Evolutionary conservation across 2,797 vertebrate genomes (phyloP).

Genomic region (Eremophila alpestris): DNA sequence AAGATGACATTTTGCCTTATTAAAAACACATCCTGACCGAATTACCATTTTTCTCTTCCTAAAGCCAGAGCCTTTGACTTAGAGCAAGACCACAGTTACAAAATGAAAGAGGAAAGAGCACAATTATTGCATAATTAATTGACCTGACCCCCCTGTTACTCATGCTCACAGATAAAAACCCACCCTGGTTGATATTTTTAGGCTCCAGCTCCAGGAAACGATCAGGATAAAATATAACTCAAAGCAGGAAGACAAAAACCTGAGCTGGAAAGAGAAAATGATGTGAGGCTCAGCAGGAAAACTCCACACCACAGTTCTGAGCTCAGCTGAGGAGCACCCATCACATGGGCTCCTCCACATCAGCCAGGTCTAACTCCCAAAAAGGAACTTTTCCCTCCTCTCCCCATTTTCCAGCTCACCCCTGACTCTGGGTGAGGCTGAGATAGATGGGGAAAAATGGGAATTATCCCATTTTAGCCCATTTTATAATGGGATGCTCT

Average conservation of each 20-base stretch:
- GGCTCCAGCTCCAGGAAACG: background rate
- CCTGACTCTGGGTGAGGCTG: background rate
- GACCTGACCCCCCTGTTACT: background rate
- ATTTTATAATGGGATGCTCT: background rate
- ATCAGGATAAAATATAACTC: background rate
- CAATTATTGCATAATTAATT: background rate
- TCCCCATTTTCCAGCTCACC: background rate
- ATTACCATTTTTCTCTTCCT: background rate
- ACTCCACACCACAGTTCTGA: background rate
- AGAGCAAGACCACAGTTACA: background rate
- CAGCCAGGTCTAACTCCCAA: background rate
- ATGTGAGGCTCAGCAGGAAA: background rate
- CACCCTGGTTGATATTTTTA: background rate
- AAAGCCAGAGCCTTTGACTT: background rate
- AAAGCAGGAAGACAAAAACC: background rate
- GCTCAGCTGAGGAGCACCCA: background rate
- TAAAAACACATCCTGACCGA: background rate
- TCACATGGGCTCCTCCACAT: background rate
- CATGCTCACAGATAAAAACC: background rate
- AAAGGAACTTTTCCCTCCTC: background rate
- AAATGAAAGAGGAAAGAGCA: background rate
- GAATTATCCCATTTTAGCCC: background rate
- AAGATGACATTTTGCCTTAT: background rate
- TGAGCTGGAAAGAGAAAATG: background rate
- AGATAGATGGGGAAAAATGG: fast-evolving